Evolutionary conservation across 2,113 vertebrate genomes (phyloP), one percentile per base, ranked within the genome.

Genomic region (Zapus hudsonius): DNA sequence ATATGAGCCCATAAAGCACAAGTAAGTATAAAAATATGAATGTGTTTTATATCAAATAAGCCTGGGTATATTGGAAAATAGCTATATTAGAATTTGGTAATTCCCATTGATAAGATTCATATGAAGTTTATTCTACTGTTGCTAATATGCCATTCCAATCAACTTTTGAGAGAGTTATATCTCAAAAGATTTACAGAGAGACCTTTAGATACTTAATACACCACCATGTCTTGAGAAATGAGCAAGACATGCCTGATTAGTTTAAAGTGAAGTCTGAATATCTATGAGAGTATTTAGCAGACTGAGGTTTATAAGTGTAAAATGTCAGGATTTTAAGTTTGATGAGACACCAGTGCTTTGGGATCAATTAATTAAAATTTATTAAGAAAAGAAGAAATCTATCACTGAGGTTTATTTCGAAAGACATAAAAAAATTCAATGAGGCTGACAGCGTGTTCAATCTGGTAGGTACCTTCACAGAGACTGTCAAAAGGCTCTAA

Each of bases 171-270:
- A 96, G 95, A 63, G 92, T 89, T 96, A 38, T 95, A 72, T 96
- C 95, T 97, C 94, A 96, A 97, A 97, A 97, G 76, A 81, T 96
- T 90, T 96, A 96, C 91, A 87, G 85, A 57, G 94, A 93, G 94
- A 93, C 93, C 97, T 97, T 97, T 97, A 93, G 94, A 97, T 92
- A 92, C 87, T 92, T 96, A 95, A 96, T 95, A 78, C 85, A 90
- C 92, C 86, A 95, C 91, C 89, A 89, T 96, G 92, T 96, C 97
- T 95, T 95, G 94, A 97, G 95, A 97, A 97, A 97, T 95, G 94
- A 98, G 87, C 70, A 84, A 94, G 94, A 74, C 61, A 90, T 72
- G 31, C 89, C 91, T 96, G 96, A 97, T 96, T 97, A 91, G 96
- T 95, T 97, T 95, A 94, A 95, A 97, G 82, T 89, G 74, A 89